phyloP scores from a whole-genome alignment of 1,140 invertebrate species.

The Ips typographus region DNA sequence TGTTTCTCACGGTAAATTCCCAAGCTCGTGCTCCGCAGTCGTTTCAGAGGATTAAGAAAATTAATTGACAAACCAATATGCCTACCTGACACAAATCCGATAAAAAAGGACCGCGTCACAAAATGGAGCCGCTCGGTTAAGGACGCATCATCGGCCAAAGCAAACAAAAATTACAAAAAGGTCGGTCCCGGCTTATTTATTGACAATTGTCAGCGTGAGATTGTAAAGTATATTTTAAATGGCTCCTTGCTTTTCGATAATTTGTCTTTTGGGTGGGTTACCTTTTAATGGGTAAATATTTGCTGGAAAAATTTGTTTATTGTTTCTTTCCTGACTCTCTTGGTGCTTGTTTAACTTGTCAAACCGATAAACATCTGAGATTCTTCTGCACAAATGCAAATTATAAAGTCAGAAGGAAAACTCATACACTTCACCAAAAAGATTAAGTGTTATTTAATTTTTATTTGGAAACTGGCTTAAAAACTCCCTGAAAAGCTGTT shows the following conservation, averaged over 20 bases:
- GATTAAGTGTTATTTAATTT: too few relatives aligned
- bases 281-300: slow-evolving; percentile 11
- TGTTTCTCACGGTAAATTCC: slow-evolving; percentile 39
- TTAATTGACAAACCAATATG: slow-evolving; percentile 40
- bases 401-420: too few relatives aligned
- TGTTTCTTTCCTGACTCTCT: too few relatives aligned
- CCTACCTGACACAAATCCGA: slow-evolving; percentile 40
- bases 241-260: slow-evolving; percentile 26
- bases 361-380: too few relatives aligned
- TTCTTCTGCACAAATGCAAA: too few relatives aligned
- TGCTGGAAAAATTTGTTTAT: too few relatives aligned
- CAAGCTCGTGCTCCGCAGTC: slow-evolving; percentile 36
- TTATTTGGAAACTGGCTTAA: too few relatives aligned
- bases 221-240: slow-evolving; percentile 32
- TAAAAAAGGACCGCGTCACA: slow-evolving; percentile 35
- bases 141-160: slow-evolving; percentile 31
- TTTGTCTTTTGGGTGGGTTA: slow-evolving; percentile 23
- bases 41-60: slow-evolving; percentile 36
- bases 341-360: too few relatives aligned
- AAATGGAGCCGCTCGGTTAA: slow-evolving; percentile 29
- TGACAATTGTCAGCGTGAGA: slow-evolving; percentile 26
- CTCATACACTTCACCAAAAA: too few relatives aligned
- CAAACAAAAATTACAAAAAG: slow-evolving; percentile 32
- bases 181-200: slow-evolving; percentile 34
- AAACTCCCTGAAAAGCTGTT: too few relatives aligned